Conservation (phyloP, 1,140 invertebrate genomes). For the Pogonomyrmex barbatus region DNA sequence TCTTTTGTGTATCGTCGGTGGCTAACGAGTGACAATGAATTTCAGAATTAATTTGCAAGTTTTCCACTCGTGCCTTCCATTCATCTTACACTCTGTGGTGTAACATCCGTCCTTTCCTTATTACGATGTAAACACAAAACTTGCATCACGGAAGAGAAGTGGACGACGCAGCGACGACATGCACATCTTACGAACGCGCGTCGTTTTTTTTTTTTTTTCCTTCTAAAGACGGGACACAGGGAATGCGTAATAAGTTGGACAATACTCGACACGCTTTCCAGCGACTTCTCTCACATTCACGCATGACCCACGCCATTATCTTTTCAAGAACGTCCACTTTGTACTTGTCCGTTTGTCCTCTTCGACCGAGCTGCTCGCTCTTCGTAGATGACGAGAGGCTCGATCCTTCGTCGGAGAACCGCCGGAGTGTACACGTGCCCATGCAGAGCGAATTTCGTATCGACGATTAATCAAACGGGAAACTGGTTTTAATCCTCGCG, state of each 20-base stretch:
- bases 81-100: slow-evolving; percentile 57
- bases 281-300: slow-evolving; percentile 73
- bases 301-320: slow-evolving; percentile 71
- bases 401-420: not conserved
- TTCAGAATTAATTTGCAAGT: slow-evolving; percentile 3
- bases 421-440: not conserved
- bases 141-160: slow-evolving; percentile 63
- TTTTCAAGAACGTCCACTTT: slow-evolving; percentile 77
- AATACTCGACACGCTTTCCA: slow-evolving; percentile 76
- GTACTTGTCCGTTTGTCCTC: slow-evolving; percentile 53
- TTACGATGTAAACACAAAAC: slow-evolving; percentile 74
- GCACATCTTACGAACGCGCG: slow-evolving; percentile 63
- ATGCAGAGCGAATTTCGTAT: slow-evolving; percentile 34
- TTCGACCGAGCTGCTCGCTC: slow-evolving; percentile 3
- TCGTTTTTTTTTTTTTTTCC: slow-evolving; percentile 72
- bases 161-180: slow-evolving; percentile 47
- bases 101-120: slow-evolving; percentile 48
- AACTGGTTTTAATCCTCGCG: slow-evolving; percentile 31
- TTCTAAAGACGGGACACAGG: slow-evolving; percentile 73
- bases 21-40: not conserved
- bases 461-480: slow-evolving; percentile 32
- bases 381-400: slow-evolving; percentile 31
- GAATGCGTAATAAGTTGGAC: slow-evolving; percentile 75
- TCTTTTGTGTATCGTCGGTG: not conserved
- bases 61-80: slow-evolving; percentile 42